A percentile compares a stretch with the other conserved stretches of the same genome.
These are phyloP conservation scores for Drosophila kanekoi DNA, from an alignment of 2,888 invertebrate species.

Conservation along the genomic window DNA sequence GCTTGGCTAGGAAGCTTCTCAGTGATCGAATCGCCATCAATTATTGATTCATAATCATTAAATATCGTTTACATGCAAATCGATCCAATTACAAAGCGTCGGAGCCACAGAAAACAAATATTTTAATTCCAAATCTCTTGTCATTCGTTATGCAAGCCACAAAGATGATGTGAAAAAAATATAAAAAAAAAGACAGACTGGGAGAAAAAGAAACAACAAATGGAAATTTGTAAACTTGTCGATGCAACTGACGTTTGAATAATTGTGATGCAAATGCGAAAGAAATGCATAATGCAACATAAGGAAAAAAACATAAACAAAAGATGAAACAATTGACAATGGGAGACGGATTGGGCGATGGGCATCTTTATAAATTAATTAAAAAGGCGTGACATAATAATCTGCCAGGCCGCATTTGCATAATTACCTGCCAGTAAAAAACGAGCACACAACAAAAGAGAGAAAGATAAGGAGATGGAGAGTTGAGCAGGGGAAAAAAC, in stretches of 20 bases:
- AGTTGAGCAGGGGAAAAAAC: neutral
- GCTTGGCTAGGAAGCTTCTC: too few species aligned
- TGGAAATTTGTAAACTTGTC: constrained; percentile 54
- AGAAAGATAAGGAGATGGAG: neutral
- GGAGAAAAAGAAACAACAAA: constrained; percentile 29
- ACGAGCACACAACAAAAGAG: constrained; percentile 21
- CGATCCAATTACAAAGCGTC: constrained; percentile 57
- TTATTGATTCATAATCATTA: constrained; percentile 64
- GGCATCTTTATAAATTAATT: constrained; percentile 67
- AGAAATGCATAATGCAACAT: constrained; percentile 38
- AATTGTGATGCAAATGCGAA: constrained; percentile 67
- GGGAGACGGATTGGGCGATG: constrained; percentile 32
- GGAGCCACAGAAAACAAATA: constrained; percentile 42
- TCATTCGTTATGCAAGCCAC: constrained; percentile 44
- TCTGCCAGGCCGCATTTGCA: constrained; percentile 48
- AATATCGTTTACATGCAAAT: constrained; percentile 54
- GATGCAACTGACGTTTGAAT: constrained; percentile 61
- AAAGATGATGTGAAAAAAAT: constrained; percentile 16
- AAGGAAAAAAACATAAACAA: constrained; percentile 16
- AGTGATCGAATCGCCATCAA: constrained; percentile 44
- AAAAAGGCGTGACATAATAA: constrained; percentile 77
- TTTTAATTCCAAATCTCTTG: constrained; percentile 30
- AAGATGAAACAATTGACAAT: constrained; percentile 38
- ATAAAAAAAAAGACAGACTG: constrained; percentile 13
- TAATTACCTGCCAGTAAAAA: constrained; percentile 50